Conservation (phyloP, 2,888 invertebrate species). For the Epinotia ramella region DNA sequence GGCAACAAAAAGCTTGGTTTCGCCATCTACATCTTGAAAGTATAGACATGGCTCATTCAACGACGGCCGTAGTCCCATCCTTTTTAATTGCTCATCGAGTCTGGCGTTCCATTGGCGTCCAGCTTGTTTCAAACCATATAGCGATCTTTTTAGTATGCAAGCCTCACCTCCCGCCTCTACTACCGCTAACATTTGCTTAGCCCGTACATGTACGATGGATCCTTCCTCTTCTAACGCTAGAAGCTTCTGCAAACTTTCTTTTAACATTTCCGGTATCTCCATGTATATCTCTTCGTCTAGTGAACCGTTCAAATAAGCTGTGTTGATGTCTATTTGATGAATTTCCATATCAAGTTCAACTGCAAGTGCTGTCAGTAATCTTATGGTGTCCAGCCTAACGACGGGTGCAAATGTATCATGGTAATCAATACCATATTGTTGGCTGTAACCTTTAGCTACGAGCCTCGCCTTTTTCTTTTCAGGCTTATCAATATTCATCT, state of each 20-base stretch:
- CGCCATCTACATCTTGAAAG: too few relatives aligned
- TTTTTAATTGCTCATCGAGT: conserved; percentile 5
- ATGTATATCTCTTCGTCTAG: conserved; percentile 15
- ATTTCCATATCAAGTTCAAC: conserved; percentile 16
- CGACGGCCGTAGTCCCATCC: not conserved
- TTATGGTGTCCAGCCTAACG: not conserved
- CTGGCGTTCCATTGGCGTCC: conserved; percentile 18
- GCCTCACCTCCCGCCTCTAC: not conserved
- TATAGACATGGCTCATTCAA: too few relatives aligned
- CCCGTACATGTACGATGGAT: not conserved
- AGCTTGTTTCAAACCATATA: conserved; percentile 8
- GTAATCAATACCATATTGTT: conserved; percentile 3
- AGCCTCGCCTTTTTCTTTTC: conserved; percentile 6
- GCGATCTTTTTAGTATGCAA: not conserved
- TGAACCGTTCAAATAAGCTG: conserved; percentile 12
- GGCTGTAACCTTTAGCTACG: conserved; percentile 4
- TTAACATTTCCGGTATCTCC: not conserved
- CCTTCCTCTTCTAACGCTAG: not conserved
- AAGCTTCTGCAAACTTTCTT: not conserved
- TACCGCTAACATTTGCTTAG: not conserved
- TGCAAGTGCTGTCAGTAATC: conserved; percentile 6
- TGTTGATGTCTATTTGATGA: conserved; percentile 20
- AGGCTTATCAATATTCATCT: not conserved
- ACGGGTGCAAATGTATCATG: conserved; percentile 5
- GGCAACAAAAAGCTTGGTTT: too few relatives aligned